Evolutionary conservation across 2,113 vertebrate genomes (phyloP).

Genomic region (Chaetodon trifascialis): DNA sequence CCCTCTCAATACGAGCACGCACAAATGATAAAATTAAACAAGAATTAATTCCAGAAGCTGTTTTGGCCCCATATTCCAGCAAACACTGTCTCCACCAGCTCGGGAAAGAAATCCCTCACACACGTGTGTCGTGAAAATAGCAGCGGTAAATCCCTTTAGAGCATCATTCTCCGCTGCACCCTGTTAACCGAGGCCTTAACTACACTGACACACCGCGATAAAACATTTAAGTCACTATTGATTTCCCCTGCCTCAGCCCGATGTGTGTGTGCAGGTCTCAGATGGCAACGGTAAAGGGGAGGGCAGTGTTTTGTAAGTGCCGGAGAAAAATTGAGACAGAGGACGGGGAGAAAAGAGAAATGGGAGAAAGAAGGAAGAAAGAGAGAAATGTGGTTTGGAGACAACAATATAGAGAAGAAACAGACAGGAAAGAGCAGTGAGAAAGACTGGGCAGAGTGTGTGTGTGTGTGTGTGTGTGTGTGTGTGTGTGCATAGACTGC

Average conservation of each 20-base stretch:
- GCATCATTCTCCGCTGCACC: constrained; percentile 55
- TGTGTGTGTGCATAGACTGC: too few species aligned
- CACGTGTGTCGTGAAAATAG: constrained; percentile 33
- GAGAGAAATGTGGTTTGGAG: constrained; percentile 47
- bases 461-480: background rate
- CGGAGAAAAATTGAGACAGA: constrained; percentile 67
- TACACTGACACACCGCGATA: constrained; percentile 79
- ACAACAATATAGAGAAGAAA: constrained; percentile 34
- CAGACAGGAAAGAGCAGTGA: constrained; percentile 26
- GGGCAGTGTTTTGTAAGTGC: constrained; percentile 47
- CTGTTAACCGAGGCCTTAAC: constrained; percentile 75
- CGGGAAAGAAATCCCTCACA: constrained; percentile 24
- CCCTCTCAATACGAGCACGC: constrained; percentile 29
- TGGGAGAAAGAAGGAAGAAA: constrained; percentile 31
- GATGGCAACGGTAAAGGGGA: constrained; percentile 38
- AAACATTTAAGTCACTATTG: constrained; percentile 83
- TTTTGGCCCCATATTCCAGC: background rate
- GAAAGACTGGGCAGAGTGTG: background rate
- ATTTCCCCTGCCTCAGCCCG: constrained; percentile 67
- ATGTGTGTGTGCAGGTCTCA: constrained; percentile 38
- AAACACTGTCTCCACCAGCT: background rate
- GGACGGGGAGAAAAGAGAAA: constrained; percentile 45
- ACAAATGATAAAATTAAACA: constrained; percentile 37
- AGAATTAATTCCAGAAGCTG: constrained; percentile 31
- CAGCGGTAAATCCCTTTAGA: constrained; percentile 61